Conservation (phyloP, 2,113 vertebrate species). For the Crotalus viridis region DNA sequence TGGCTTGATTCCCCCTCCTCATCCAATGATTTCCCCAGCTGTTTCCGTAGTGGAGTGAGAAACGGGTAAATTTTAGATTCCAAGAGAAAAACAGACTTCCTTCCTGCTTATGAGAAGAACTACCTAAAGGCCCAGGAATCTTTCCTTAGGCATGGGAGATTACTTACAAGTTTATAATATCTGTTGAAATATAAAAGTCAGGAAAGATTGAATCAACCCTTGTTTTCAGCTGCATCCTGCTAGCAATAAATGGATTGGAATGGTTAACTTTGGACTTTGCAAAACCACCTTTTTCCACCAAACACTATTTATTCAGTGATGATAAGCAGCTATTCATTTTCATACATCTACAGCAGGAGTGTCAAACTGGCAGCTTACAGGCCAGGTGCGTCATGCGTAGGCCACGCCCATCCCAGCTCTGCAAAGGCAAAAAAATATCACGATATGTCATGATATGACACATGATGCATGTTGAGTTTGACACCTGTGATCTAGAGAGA, state of each 20-base stretch:
- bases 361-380: too few relatives aligned
- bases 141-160: background rate
- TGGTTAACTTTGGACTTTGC: background rate
- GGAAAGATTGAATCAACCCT: background rate
- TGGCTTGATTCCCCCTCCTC: background rate
- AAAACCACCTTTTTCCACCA: background rate
- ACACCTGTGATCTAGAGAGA: background rate
- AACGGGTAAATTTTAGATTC: rapidly evolving
- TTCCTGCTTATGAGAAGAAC: background rate
- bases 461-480: too few relatives aligned
- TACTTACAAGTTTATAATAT: background rate
- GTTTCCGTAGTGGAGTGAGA: slow-evolving; percentile 28
- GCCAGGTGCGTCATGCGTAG: too few relatives aligned
- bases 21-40: slow-evolving; percentile 47
- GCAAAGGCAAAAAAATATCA: too few relatives aligned
- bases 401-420: too few relatives aligned
- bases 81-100: background rate
- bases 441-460: too few relatives aligned
- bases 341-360: background rate
- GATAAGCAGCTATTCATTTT: background rate
- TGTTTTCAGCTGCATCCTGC: background rate
- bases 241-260: background rate
- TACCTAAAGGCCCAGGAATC: background rate
- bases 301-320: background rate
- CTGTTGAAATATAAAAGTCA: background rate